Conservation (phyloP, 2,113 vertebrate genomes). For the Hemiprocne comata region DNA sequence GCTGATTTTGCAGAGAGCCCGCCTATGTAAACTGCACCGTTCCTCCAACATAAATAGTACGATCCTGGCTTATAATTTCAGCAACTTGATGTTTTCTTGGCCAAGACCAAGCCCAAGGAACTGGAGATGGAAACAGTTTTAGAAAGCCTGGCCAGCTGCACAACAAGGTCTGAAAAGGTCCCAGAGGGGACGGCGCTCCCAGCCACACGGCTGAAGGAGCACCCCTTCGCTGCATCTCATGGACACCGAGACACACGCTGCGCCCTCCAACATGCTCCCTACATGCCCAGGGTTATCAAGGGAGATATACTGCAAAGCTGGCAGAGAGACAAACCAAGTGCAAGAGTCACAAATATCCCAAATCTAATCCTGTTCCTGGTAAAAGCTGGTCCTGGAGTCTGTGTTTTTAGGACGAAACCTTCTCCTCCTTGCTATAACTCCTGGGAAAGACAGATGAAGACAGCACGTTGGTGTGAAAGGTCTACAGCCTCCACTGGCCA, state of each 20-base stretch:
- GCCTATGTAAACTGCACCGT: background rate
- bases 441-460: background rate
- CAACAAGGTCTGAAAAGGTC: background rate
- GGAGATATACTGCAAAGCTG: background rate
- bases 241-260: accelerated
- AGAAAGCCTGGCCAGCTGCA: background rate
- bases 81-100: constrained; percentile 60
- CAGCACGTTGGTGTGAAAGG: accelerated
- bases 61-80: constrained; percentile 27
- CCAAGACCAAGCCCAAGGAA: constrained; percentile 38
- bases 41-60: constrained; percentile 54
- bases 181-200: background rate
- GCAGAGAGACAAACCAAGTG: background rate
- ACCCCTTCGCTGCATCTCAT: background rate
- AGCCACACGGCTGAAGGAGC: background rate
- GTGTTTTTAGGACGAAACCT: background rate
- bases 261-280: background rate
- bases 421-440: background rate
- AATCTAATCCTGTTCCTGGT: background rate
- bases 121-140: constrained; percentile 25
- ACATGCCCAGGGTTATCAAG: background rate
- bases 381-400: background rate
- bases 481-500: background rate
- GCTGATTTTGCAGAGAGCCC: constrained; percentile 34
- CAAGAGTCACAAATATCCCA: background rate